Percentiles rank a stretch among this genome's conserved stretches.
phyloP scores from a whole-genome alignment of 2,888 invertebrate genomes.

The Schizaphis graminum region DNA sequence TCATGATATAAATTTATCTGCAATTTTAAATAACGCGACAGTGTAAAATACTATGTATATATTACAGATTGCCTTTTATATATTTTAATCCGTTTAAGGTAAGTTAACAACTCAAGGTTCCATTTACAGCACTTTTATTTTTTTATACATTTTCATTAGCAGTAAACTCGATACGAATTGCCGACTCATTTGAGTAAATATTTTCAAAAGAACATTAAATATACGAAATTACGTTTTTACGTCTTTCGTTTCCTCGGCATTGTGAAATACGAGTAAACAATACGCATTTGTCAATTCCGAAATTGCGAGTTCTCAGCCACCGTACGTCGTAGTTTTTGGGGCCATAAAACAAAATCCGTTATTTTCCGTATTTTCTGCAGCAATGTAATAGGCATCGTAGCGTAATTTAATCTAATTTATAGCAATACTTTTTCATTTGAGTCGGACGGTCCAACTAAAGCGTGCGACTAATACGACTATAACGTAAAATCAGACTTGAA shows the following conservation, averaged over 20 bases:
- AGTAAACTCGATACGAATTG: constrained; percentile 18
- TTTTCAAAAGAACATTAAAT: neutral
- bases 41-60: neutral
- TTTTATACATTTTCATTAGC: neutral
- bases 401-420: constrained; percentile 43
- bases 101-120: neutral
- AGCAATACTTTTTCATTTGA: neutral
- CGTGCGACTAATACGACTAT: neutral
- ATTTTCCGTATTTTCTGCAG: neutral
- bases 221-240: constrained; percentile 32
- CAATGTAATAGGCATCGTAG: neutral
- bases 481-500: neutral
- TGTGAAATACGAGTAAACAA: constrained; percentile 42
- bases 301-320: neutral
- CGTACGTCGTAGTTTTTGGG: neutral
- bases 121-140: neutral
- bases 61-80: neutral
- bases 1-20: neutral
- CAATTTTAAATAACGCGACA: neutral
- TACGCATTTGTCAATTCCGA: constrained; percentile 40
- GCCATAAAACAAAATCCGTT: constrained; percentile 40
- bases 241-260: neutral
- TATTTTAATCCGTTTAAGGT: neutral
- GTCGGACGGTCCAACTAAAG: neutral
- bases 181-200: neutral